Evolutionary conservation across 37 sponge, comb jelly and placozoan species (phyloP).

Genomic region (Chondrosia reniformis): DNA sequence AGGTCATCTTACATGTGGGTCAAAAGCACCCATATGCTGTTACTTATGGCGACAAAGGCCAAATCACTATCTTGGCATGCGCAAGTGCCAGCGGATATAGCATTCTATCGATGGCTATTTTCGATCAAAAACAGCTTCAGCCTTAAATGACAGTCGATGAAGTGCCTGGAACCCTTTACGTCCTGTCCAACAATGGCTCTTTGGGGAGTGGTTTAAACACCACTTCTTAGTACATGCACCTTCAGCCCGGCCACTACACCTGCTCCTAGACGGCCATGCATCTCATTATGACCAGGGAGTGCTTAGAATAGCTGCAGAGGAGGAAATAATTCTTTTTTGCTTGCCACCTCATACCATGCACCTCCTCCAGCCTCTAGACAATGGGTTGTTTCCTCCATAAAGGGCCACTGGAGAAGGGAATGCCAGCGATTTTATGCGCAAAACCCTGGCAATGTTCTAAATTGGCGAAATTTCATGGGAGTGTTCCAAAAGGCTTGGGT

Average conservation of each 20-base stretch:
- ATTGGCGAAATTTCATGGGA: neutral
- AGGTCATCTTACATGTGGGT: neutral
- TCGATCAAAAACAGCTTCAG: slow-evolving; percentile 13
- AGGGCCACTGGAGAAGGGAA: slow-evolving; percentile 11
- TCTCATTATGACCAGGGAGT: slow-evolving; percentile 23
- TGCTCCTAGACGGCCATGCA: slow-evolving; percentile 46
- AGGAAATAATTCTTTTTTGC: slow-evolving; percentile 23
- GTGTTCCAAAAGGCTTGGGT: slow-evolving; percentile 40
- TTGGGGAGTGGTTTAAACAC: slow-evolving; percentile 39
- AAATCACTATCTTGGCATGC: slow-evolving; percentile 44
- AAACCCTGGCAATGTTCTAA: slow-evolving; percentile 32
- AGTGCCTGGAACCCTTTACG: slow-evolving; percentile 45
- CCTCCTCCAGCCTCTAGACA: slow-evolving; percentile 41
- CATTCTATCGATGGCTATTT: slow-evolving; percentile 43
- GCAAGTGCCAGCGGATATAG: slow-evolving; percentile 41
- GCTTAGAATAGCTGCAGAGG: slow-evolving; percentile 28
- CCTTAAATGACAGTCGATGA: slow-evolving; percentile 33
- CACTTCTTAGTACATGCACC: slow-evolving; percentile 42
- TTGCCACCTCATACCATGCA: slow-evolving; percentile 48
- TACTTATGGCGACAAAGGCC: slow-evolving; percentile 35
- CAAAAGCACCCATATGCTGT: slow-evolving; percentile 15
- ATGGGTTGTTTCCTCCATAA: slow-evolving; percentile 30
- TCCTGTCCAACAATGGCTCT: slow-evolving; percentile 29
- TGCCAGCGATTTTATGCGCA: slow-evolving; percentile 20
- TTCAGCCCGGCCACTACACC: slow-evolving; percentile 20